Percentiles rank a stretch among this genome's conserved stretches.
Evolutionary conservation across 2,113 vertebrate species (phyloP).

Genomic region (Terrapene triunguis): DNA sequence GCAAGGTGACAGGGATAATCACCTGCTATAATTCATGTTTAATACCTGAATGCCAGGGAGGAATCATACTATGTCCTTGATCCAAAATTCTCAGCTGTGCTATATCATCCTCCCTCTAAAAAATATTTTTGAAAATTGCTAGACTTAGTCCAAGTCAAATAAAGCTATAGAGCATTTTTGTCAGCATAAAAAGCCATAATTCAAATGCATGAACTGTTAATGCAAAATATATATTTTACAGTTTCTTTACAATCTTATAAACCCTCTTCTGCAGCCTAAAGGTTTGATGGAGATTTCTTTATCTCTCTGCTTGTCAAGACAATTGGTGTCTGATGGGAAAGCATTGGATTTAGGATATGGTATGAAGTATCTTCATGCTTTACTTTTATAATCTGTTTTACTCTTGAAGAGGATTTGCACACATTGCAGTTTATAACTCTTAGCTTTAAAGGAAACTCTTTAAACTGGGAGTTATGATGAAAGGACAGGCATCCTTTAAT

Average conservation of each 20-base stretch:
- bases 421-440: neutral
- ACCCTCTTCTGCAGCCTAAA: conserved; percentile 28
- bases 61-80: conserved; percentile 82
- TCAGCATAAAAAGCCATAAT: conserved; percentile 32
- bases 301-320: conserved; percentile 23
- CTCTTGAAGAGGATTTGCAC: neutral
- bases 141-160: conserved; percentile 36
- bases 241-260: conserved; percentile 1
- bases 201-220: conserved; percentile 46
- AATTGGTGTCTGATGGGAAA: conserved; percentile 13
- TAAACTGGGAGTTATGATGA: neutral
- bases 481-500: neutral
- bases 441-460: neutral
- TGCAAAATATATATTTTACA: conserved; percentile 23
- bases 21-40: conserved; percentile 89
- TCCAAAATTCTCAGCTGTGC: conserved; percentile 71
- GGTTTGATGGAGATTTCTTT: conserved; percentile 28
- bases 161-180: conserved; percentile 8
- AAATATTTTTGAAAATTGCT: conserved; percentile 63
- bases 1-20: conserved; percentile 91
- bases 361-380: neutral
- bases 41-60: conserved; percentile 86
- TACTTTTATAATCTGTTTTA: conserved; percentile 11
- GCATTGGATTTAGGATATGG: neutral
- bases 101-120: conserved; percentile 19